A percentile compares a stretch with the other conserved stretches of the same genome.
These are phyloP conservation scores for Porites lutea DNA, from an alignment of 64 coral and sea anemone species.

Conservation along the genomic window DNA sequence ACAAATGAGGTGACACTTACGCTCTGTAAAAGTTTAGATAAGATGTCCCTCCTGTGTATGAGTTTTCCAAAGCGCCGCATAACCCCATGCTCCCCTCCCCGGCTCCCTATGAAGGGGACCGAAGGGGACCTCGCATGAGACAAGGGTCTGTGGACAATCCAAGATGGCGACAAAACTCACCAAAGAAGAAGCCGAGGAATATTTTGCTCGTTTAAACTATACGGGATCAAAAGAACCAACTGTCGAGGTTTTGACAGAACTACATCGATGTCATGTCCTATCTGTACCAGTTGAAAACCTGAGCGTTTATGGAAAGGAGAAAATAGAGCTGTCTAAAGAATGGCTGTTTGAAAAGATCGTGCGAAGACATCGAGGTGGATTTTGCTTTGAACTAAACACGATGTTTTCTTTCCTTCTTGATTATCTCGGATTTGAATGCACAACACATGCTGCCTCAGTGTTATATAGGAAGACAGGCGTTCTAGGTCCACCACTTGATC, in stretches of 20 bases:
- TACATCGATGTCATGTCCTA: constrained; percentile 45
- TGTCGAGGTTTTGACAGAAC: background rate
- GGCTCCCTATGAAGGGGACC: too few species aligned
- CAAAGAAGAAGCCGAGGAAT: constrained; percentile 21
- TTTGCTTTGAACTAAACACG: constrained; percentile 68
- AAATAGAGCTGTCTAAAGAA: constrained; percentile 13
- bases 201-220: constrained; percentile 59
- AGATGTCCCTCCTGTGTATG: too few species aligned
- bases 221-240: constrained; percentile 27
- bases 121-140: too few species aligned
- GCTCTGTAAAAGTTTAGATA: too few species aligned
- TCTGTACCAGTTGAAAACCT: constrained; percentile 70
- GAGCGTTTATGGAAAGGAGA: constrained; percentile 56
- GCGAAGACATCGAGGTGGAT: constrained; percentile 57
- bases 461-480: background rate
- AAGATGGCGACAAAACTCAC: background rate
- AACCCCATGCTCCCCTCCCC: too few species aligned
- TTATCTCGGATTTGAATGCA: constrained; percentile 40
- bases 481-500: background rate
- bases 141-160: background rate
- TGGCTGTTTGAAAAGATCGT: constrained; percentile 73
- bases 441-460: background rate
- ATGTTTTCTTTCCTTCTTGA: constrained; percentile 56
- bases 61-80: too few species aligned
- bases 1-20: too few species aligned